phyloP scores from a whole-genome alignment of 2,797 vertebrate genomes.

The Malurus splendens region DNA sequence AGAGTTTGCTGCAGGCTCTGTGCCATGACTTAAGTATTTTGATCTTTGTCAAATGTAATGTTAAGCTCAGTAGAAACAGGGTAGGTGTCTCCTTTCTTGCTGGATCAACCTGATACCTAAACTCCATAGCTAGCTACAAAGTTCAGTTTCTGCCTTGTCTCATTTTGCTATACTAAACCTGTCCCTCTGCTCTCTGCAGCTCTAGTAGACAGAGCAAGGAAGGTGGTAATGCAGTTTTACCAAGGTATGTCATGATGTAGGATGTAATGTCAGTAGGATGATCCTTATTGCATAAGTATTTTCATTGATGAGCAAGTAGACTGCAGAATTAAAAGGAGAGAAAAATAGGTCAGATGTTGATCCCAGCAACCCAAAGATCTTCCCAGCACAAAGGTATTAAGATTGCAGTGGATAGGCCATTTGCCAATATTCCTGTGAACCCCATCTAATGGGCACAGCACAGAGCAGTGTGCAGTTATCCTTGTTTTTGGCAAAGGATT shows the following conservation, averaged over 20 bases:
- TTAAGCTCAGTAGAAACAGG: not conserved
- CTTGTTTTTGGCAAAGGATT: not conserved
- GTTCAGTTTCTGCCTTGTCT: not conserved
- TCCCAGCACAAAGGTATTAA: not conserved
- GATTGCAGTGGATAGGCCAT: not conserved
- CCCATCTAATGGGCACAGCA: rapidly evolving
- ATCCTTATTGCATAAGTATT: not conserved
- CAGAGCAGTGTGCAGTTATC: not conserved
- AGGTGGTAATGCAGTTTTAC: not conserved
- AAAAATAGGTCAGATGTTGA: constrained; percentile 3
- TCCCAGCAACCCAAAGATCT: not conserved
- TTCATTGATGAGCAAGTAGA: not conserved
- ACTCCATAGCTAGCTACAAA: not conserved
- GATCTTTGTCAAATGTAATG: not conserved
- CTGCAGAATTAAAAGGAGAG: not conserved
- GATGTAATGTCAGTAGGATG: not conserved
- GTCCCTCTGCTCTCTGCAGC: not conserved
- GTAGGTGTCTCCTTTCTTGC: not conserved
- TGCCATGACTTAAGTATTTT: not conserved
- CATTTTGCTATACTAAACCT: not conserved
- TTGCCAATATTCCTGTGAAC: not conserved
- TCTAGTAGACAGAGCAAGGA: not conserved
- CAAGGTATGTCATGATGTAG: not conserved
- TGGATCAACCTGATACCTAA: not conserved
- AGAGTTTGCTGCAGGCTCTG: not conserved